A percentile compares a stretch with the other conserved stretches of the same genome.
These are phyloP conservation scores for Hypolimnas misippus DNA, from an alignment of 2,888 invertebrate genomes.

Conservation along the genomic window DNA sequence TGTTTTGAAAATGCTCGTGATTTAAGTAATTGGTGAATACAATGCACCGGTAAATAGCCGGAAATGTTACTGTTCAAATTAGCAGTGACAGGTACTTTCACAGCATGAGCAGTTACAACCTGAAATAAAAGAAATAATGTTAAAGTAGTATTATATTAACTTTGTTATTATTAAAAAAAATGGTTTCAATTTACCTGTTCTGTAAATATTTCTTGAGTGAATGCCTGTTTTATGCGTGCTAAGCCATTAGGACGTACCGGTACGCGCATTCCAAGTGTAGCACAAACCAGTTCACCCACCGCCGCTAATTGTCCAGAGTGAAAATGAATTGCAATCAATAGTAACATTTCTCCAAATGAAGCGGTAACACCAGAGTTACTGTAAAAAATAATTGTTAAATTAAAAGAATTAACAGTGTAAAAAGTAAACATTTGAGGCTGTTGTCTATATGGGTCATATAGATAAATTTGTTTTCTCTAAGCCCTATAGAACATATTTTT, in stretches of 20 bases:
- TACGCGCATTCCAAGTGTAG: conserved; percentile 97
- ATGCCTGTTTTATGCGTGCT: conserved; percentile 95
- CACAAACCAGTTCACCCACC: conserved; percentile 96
- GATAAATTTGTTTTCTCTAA: no score
- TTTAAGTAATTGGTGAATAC: conserved; percentile 97
- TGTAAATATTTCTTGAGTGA: conserved; percentile 98
- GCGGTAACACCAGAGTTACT: conserved; percentile 93
- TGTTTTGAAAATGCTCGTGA: conserved; percentile 97
- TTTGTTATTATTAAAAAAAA: background rate
- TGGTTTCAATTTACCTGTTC: conserved; percentile 87
- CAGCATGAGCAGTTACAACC: conserved; percentile 97
- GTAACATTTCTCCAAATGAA: conserved; percentile 97
- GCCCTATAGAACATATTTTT: no score
- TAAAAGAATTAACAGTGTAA: background rate
- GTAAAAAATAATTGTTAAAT: conserved; percentile 40
- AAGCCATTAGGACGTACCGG: conserved; percentile 94
- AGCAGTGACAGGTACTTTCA: conserved; percentile 96
- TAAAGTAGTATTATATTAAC: background rate
- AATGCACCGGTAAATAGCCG: conserved; percentile 97
- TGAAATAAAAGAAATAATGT: conserved; percentile 50
- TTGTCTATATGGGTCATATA: no score
- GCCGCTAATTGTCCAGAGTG: conserved; percentile 97
- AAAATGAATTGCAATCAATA: conserved; percentile 98
- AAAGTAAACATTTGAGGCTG: no score
- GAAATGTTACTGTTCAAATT: conserved; percentile 94